Base-by-base conservation (phyloP, 2,797 vertebrate species). In the Hoplostethus mediterraneus region DNA sequence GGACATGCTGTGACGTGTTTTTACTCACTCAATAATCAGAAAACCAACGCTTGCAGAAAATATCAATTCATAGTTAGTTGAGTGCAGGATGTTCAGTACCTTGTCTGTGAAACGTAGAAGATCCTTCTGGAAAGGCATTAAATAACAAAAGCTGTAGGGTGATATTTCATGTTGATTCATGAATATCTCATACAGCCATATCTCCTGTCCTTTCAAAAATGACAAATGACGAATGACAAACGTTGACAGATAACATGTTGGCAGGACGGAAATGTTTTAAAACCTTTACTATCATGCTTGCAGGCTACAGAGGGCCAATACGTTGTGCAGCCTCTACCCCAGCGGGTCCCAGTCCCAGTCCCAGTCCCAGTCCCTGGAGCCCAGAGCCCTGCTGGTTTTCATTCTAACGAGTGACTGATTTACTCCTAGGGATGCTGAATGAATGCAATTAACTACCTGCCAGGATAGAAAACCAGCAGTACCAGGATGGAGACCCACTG, bases 401-500 rank as follows among this genome's bases (percentile, higher is more conserved):
- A 61, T 77, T 78, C 73, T 75, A 77, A 84, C 83, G 78, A 77
- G 81, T 3, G 65, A 70, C 48, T 55, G 77, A 77, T 81, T 88
- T 81, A 68, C 84, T 73, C 42, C 33, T 48, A n/a, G 68, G 55
- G 73, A 80, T 33, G 71, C 77, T 33, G 71, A 67, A 59, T 51
- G 86, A 87, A 84, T 75, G 81, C 78, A 87, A 88, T 82, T 81
- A 88, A 88, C 76, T 76, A 64, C 80, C 84, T 70, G 60, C 73
- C 21, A 63, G 45, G 65, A 62, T 6, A 49, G 51, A 81, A 73
- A 71, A 58, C 65, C 76, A 73, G 64, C 69, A 52, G 47, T 25
- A 11, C 33, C 33, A 36, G 33, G 33, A 36, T 36, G 12, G 52
- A n/a, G 21, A 75, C 71, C 61, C 16, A 16, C 71, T 51, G 72